Evolutionary conservation across 2,888 invertebrate genomes (phyloP), one percentile per base, ranked within the genome.

Genomic region (Lumbricus terrestris): DNA sequence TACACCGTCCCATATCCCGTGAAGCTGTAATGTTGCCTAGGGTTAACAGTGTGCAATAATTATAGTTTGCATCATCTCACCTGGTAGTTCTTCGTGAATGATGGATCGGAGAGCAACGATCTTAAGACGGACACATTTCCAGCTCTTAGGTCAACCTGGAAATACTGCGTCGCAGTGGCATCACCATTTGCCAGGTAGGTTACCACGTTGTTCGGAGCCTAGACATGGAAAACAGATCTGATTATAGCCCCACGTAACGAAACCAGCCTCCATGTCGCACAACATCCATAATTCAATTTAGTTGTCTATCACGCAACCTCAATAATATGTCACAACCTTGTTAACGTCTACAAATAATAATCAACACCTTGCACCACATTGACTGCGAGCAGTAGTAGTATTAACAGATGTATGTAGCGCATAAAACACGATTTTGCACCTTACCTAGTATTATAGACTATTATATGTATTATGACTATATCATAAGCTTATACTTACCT

Each of bases 181-280:
- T 94, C 93, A 38, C 92, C 93, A 29, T 90, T 92, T 20, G 93
- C 91, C 3, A 91, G 90, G 89, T 93, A 94, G 90, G 92, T 93
- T 37, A 94, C 93, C 34, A 92, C 91, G 47, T 93, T 93, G 92
- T 94, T 93, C 6, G 93, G 93, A 18, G 90, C 91, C 90, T 91
- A 35, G n/a, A 89, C 69, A 69, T 69, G 29, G 29, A 69, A 69
- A 69, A 69, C 11, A 69, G n/a, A 13, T 69, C n/a, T 69, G n/a
- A 69, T 69, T 69, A n/a, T 1, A 8, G n/a, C 8, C 29, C 0
- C n/a, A n/a, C 69, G 2, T 69, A n/a, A 69, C 69, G 47, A 47
- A 47, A 69, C 29, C 29, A n/a, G n/a, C n/a, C n/a, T n/a, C n/a
- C n/a, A n/a, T n/a, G n/a, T n/a, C n/a, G n/a, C 29, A 69, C 6